These are phyloP conservation scores for Alitta virens DNA, from an alignment of 2,888 invertebrate species.

Conservation along the genomic window DNA sequence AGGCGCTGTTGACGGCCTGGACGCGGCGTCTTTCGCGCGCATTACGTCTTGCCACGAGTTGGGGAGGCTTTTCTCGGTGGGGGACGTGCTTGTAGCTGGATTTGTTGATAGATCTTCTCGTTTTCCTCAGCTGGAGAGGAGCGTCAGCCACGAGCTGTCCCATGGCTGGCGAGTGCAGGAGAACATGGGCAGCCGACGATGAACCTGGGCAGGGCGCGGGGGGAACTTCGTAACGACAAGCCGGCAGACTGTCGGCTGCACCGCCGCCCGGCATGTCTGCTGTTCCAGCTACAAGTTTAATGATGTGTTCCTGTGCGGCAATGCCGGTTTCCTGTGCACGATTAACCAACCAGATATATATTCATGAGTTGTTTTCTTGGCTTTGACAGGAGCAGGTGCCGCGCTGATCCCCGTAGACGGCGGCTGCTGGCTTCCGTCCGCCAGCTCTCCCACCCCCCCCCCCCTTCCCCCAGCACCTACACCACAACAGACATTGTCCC, in stretches of 20 bases:
- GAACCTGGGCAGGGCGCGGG: too few relatives aligned
- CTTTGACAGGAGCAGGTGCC: too few relatives aligned
- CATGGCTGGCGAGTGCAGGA: neutral
- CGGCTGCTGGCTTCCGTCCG: too few relatives aligned
- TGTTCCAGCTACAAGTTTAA: constrained; percentile 2
- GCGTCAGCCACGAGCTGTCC: neutral
- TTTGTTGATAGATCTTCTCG: constrained; percentile 5
- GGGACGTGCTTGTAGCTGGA: constrained; percentile 48
- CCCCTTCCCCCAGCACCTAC: too few relatives aligned
- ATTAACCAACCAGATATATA: too few relatives aligned
- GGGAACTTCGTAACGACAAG: neutral
- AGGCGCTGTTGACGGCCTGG: constrained; percentile 67
- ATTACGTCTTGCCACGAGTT: constrained; percentile 64
- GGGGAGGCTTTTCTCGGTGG: constrained; percentile 62
- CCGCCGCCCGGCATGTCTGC: neutral
- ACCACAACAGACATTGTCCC: too few relatives aligned
- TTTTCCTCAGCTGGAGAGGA: neutral
- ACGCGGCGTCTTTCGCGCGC: constrained; percentile 67
- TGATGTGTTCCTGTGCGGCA: neutral
- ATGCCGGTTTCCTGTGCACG: too few relatives aligned
- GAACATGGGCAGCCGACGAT: neutral
- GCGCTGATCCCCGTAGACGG: too few relatives aligned
- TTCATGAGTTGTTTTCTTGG: too few relatives aligned
- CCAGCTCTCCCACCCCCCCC: too few relatives aligned
- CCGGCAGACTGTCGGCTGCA: neutral